Evolutionary conservation across 2,797 vertebrate species (phyloP).

Genomic region (Takifugu rubripes): DNA sequence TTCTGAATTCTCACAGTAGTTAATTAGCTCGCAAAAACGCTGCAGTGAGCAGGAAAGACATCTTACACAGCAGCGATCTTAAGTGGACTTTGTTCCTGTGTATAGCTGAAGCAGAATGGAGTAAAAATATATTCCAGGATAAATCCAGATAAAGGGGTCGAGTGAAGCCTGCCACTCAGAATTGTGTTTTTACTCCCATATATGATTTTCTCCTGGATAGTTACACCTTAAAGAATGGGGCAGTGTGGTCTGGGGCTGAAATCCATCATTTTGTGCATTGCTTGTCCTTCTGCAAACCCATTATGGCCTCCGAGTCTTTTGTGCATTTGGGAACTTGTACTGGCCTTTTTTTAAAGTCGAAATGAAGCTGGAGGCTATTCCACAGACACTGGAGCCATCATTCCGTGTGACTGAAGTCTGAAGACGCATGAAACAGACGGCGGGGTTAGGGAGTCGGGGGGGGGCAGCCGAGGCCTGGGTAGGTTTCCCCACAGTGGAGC

Average conservation of each 20-base stretch:
- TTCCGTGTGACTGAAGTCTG: conserved; percentile 72
- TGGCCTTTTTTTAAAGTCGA: conserved; percentile 51
- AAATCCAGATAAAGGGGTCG: conserved; percentile 42
- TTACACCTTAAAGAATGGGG: conserved; percentile 27
- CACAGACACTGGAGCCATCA: conserved; percentile 59
- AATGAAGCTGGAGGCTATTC: conserved; percentile 66
- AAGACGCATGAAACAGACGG: conserved; percentile 69
- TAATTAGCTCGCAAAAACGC: conserved; percentile 9
- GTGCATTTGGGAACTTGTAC: conserved; percentile 40
- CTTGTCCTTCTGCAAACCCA: conserved; percentile 27
- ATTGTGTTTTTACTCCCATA: conserved; percentile 40
- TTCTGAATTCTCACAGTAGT: conserved; percentile 19
- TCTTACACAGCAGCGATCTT: conserved; percentile 1
- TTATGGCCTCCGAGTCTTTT: conserved; percentile 44
- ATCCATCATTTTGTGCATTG: conserved; percentile 50
- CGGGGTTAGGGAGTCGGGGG: conserved; percentile 20
- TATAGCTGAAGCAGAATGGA: conserved; percentile 33
- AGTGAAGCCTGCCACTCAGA: conserved; percentile 35
- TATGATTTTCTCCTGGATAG: conserved; percentile 49
- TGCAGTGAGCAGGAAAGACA: neutral
- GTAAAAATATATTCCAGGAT: conserved; percentile 20
- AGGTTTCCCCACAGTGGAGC: conserved; percentile 38
- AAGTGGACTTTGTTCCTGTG: conserved; percentile 20
- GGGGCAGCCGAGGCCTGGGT: conserved; percentile 41
- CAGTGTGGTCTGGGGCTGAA: conserved; percentile 1